phyloP scores from a whole-genome alignment of 2,113 vertebrate genomes.

The Antidorcas marsupialis region DNA sequence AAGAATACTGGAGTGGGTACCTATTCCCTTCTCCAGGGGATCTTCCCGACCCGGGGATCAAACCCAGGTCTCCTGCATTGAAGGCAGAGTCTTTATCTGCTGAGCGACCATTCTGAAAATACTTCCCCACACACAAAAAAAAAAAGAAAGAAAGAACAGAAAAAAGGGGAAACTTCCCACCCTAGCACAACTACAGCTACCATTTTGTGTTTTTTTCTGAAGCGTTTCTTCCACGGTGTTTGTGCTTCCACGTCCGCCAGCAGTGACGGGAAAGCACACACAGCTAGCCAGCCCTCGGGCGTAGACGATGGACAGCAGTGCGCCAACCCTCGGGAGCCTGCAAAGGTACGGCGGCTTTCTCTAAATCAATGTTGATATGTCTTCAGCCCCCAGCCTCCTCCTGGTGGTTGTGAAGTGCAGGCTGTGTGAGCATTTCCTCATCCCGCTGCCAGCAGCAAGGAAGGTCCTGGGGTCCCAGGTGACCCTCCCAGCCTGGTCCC shows the following conservation, averaged over 20 bases:
- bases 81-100: not conserved
- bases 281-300: accelerated
- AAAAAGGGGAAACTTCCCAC: not conserved
- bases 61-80: not conserved
- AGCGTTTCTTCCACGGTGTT: not conserved
- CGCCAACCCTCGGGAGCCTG: no score
- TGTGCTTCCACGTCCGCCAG: no score
- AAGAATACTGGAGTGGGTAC: not conserved
- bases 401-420: not conserved
- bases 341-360: not conserved
- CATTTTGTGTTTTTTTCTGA: not conserved
- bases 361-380: not conserved
- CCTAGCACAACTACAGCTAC: not conserved
- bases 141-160: not conserved
- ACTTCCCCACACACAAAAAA: not conserved
- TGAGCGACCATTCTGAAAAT: not conserved
- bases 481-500: no score
- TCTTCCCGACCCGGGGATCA: not conserved
- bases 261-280: not conserved
- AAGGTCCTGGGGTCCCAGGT: not conserved
- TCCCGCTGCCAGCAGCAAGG: not conserved
- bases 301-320: not conserved
- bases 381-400: not conserved
- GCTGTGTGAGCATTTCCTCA: not conserved
- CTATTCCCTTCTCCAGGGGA: not conserved